Percentiles rank a stretch among this genome's conserved stretches.
These are phyloP conservation scores for Pelodiscus sinensis DNA, from an alignment of 2,113 vertebrate species.

Conservation along the genomic window DNA sequence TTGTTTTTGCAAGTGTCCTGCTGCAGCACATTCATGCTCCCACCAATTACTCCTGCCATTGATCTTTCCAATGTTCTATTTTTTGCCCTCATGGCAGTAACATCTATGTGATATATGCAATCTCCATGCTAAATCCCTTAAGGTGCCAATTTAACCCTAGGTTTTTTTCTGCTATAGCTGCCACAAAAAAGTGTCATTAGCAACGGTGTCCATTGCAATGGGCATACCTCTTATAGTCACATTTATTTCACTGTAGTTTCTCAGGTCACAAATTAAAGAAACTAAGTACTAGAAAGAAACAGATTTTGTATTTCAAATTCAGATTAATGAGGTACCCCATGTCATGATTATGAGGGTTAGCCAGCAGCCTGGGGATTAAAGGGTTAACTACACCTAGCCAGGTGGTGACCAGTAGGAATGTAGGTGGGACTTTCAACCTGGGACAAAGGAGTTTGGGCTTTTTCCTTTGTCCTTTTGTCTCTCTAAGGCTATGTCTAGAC, in stretches of 20 bases:
- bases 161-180: not conserved
- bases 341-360: too few species aligned
- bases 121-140: not conserved
- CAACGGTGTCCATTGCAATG: not conserved
- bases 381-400: too few species aligned
- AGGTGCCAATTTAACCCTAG: not conserved
- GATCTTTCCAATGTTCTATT: not conserved
- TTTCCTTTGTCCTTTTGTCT: too few species aligned
- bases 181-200: not conserved
- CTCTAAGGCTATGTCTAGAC: too few species aligned
- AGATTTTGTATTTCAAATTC: not conserved
- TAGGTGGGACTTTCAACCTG: too few species aligned
- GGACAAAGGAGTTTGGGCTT: too few species aligned
- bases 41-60: not conserved
- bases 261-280: not conserved
- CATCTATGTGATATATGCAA: not conserved
- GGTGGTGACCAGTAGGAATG: too few species aligned
- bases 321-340: not conserved
- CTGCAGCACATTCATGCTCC: not conserved
- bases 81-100: not conserved
- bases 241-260: not conserved
- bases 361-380: too few species aligned
- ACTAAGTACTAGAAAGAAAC: not conserved
- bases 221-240: not conserved
- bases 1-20: not conserved